A percentile compares a stretch with the other conserved stretches of the same genome.
Evolutionary conservation across 2,797 vertebrate species (phyloP).

Genomic region (Chromobotia macracanthus): DNA sequence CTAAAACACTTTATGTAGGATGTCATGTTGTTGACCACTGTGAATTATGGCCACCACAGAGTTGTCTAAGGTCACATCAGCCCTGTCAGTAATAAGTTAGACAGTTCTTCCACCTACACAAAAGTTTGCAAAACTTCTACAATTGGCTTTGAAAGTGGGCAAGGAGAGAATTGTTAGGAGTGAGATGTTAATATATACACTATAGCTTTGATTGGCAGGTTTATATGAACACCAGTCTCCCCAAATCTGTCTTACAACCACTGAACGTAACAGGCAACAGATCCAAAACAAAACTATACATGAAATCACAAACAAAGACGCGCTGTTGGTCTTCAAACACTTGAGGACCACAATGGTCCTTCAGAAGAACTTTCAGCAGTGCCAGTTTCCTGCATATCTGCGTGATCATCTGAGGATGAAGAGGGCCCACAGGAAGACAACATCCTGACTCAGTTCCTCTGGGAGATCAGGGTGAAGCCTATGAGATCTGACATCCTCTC

Average conservation of each 20-base stretch:
- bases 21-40: constrained; percentile 41
- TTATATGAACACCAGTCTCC: background rate
- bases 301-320: constrained; percentile 5
- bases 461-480: constrained; percentile 53
- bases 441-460: constrained; percentile 71
- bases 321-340: background rate
- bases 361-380: constrained; percentile 25
- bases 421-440: constrained; percentile 72
- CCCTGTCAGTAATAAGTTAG: background rate
- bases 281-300: background rate
- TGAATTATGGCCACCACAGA: constrained; percentile 12
- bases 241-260: background rate
- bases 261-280: background rate
- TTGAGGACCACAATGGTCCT: constrained; percentile 3
- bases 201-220: background rate
- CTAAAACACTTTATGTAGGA: background rate
- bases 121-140: no score
- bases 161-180: no score
- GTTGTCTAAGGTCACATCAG: constrained; percentile 6
- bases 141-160: no score
- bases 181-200: background rate
- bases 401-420: constrained; percentile 70
- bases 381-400: constrained; percentile 66
- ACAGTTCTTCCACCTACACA: no score
- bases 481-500: constrained; percentile 43